These are phyloP conservation scores for Amblyornis subalaris DNA, from an alignment of 2,113 vertebrate species.

Conservation along the genomic window DNA sequence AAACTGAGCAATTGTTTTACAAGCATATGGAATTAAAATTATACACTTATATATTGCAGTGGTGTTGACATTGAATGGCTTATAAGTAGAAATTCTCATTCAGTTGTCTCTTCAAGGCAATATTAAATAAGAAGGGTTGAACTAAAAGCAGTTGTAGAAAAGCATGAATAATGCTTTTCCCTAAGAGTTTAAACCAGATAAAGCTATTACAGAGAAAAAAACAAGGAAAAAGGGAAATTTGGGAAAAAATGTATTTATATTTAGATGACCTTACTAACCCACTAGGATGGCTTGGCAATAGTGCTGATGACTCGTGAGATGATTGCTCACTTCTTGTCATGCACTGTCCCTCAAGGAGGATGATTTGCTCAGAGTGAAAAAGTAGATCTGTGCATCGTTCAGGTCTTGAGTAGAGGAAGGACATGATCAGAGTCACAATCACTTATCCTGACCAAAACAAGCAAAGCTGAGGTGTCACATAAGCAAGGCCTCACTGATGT, in stretches of 20 bases:
- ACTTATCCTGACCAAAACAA: background rate
- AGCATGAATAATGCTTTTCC: background rate
- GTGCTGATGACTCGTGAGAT: background rate
- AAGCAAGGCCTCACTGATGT: background rate
- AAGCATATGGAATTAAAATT: background rate
- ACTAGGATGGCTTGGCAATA: background rate
- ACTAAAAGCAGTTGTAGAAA: background rate
- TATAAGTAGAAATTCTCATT: background rate
- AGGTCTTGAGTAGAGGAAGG: background rate
- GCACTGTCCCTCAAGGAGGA: background rate
- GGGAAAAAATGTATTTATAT: background rate
- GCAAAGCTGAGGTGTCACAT: background rate
- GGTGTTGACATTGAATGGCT: background rate
- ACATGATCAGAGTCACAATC: background rate
- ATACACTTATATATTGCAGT: background rate
- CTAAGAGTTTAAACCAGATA: background rate
- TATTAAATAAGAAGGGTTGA: background rate
- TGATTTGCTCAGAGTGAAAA: background rate
- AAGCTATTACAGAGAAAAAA: background rate
- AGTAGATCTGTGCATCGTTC: background rate
- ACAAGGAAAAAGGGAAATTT: fast-evolving
- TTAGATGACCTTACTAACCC: background rate
- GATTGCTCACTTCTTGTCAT: background rate
- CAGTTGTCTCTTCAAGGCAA: background rate
- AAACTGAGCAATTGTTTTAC: background rate